Evolutionary conservation across 2,797 vertebrate species (phyloP), one percentile per base, ranked within the genome.

Genomic region (Pygocentrus nattereri): DNA sequence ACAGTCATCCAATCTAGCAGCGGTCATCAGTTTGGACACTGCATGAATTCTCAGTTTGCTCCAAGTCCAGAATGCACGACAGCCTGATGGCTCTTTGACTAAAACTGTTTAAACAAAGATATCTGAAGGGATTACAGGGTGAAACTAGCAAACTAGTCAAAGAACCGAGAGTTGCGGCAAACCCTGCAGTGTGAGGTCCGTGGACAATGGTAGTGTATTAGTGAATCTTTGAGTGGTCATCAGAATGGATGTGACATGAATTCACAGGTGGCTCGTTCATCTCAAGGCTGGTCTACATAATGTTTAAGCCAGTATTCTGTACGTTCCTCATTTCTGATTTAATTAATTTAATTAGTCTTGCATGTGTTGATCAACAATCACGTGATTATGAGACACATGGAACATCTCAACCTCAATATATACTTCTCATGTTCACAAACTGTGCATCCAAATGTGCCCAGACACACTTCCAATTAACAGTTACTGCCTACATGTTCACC

Each of bases 401-500:
- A 64, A 61, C 1, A 13, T 3, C 59, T n/a, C n/a, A n/a, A n/a
- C n/a, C n/a, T n/a, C n/a, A n/a, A n/a, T n/a, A 41, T 12, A 15
- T 15, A 18, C 27, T 12, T 11, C 11, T 16, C 12, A 34, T 18
- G 25, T 64, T n/a, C 61, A 31, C 13, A 31, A 11, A 34, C 49
- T 38, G 31, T 18, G 49, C 7, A 50, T 19, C 50, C 6, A 5
- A 58, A 58, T 23, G 8, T n/a, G n/a, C 11, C 10, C n/a, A n/a
- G n/a, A n/a, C n/a, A n/a, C n/a, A n/a, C 41, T 44, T 11, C 54
- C 58, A 58, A 58, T 58, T 25, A 23, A 65, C 52, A 1, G 25
- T 54, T 58, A 25, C 59, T 61, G 12, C 50, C 41, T 61, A 52
- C 62, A 41, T 19, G 30, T 27, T 67, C 67, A 79, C 58, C 50